Evolutionary conservation across 1,140 invertebrate genomes (phyloP).

Genomic region (Oryctes rhinoceros): DNA sequence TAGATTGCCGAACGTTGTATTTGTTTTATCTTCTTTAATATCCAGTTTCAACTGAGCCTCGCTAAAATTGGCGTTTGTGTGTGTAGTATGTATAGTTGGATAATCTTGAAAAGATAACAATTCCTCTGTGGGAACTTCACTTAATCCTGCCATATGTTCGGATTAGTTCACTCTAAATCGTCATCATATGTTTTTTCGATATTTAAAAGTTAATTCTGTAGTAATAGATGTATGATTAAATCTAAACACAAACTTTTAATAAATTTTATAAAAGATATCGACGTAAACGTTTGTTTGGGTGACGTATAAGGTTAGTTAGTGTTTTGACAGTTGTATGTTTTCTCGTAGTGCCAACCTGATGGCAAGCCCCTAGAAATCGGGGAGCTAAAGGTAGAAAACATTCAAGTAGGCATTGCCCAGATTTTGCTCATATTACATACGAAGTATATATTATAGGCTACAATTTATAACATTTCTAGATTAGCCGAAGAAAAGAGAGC

Average conservation of each 20-base stretch:
- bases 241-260: not conserved
- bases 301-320: too few species aligned
- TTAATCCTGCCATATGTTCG: constrained; percentile 55
- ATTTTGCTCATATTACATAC: too few species aligned
- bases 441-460: too few species aligned
- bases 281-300: too few species aligned
- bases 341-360: too few species aligned
- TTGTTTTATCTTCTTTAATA: constrained; percentile 50
- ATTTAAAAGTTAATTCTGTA: not conserved
- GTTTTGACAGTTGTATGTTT: too few species aligned
- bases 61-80: not conserved
- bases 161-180: not conserved
- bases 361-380: too few species aligned
- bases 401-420: too few species aligned
- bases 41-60: constrained; percentile 43
- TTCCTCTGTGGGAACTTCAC: constrained; percentile 67
- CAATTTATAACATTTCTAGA: too few species aligned
- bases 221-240: not conserved
- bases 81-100: constrained; percentile 62
- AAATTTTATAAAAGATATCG: not conserved
- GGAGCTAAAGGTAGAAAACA: too few species aligned
- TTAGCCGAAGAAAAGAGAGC: too few species aligned
- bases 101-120: constrained; percentile 72
- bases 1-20: not conserved
- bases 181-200: not conserved